These are phyloP conservation scores for Drosophila bunnanda DNA, from an alignment of 2,888 invertebrate species.

Conservation along the genomic window DNA sequence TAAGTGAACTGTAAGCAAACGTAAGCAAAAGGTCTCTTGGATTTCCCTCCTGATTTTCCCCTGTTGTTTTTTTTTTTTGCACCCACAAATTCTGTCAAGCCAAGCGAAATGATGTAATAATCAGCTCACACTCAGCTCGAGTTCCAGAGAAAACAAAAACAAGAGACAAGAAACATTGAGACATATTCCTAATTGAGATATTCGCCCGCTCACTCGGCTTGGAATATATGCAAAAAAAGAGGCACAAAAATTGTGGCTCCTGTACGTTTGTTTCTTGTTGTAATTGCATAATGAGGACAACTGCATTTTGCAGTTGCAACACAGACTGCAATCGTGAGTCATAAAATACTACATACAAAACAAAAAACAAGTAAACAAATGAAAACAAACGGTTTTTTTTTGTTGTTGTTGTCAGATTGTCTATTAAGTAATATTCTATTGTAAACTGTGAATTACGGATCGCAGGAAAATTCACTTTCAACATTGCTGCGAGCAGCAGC, in stretches of 20 bases:
- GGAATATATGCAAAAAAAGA: conserved; percentile 14
- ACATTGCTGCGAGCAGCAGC: conserved; percentile 61
- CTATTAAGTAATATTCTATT: conserved; percentile 79
- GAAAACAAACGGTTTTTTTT: neutral
- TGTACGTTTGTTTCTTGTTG: conserved; percentile 48
- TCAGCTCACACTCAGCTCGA: conserved; percentile 15
- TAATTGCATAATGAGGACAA: conserved; percentile 73
- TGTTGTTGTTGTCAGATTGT: conserved; percentile 46
- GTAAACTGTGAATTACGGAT: conserved; percentile 67
- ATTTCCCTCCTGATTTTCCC: neutral
- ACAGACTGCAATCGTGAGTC: conserved; percentile 40
- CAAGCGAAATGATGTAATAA: conserved; percentile 61
- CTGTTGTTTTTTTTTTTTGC: neutral
- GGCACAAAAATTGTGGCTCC: conserved; percentile 12
- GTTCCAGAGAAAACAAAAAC: conserved; percentile 34
- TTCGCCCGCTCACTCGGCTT: conserved; percentile 12
- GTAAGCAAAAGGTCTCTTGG: conserved; percentile 5
- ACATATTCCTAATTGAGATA: conserved; percentile 48
- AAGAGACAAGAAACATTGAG: conserved; percentile 50
- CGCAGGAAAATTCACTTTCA: conserved; percentile 73
- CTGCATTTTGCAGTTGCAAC: conserved; percentile 46
- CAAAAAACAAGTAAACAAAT: neutral
- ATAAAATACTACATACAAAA: conserved; percentile 19
- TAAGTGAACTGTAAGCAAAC: neutral
- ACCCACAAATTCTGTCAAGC: conserved; percentile 48